Percentiles rank a stretch among this genome's conserved stretches.
Evolutionary conservation across 2,888 invertebrate species (phyloP).

Genomic region (Erynnis tages): DNA sequence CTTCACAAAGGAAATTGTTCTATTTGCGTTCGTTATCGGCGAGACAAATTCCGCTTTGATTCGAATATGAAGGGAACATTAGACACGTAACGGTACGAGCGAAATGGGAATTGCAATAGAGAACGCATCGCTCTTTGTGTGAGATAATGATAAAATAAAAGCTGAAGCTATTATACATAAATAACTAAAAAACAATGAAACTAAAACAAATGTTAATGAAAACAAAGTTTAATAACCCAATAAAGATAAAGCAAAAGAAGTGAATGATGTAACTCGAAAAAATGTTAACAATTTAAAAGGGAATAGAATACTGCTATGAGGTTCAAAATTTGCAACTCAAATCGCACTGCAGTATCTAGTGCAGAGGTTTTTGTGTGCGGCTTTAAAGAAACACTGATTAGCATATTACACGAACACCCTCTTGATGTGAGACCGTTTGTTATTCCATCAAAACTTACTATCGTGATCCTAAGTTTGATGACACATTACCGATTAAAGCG

Average conservation of each 20-base stretch:
- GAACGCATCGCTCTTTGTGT: neutral
- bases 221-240: constrained; percentile 2
- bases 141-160: neutral
- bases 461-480: constrained; percentile 49
- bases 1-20: constrained; percentile 26
- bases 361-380: constrained; percentile 79
- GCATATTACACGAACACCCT: constrained; percentile 71
- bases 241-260: neutral
- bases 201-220: neutral
- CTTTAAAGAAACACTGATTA: constrained; percentile 75
- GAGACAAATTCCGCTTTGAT: constrained; percentile 28
- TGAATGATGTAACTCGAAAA: constrained; percentile 20
- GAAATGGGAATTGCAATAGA: constrained; percentile 16
- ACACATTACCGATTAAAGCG: constrained; percentile 70
- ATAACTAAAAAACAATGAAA: neutral
- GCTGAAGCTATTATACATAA: neutral
- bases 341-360: constrained; percentile 80
- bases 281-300: neutral
- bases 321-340: constrained; percentile 74
- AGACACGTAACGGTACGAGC: constrained; percentile 14
- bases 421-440: constrained; percentile 47
- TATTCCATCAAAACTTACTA: constrained; percentile 42
- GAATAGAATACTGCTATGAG: constrained; percentile 20
- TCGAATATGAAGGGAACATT: constrained; percentile 26
- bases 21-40: constrained; percentile 26